phyloP scores from a whole-genome alignment of 2,888 invertebrate genomes.

The Drosophila eohydei region DNA sequence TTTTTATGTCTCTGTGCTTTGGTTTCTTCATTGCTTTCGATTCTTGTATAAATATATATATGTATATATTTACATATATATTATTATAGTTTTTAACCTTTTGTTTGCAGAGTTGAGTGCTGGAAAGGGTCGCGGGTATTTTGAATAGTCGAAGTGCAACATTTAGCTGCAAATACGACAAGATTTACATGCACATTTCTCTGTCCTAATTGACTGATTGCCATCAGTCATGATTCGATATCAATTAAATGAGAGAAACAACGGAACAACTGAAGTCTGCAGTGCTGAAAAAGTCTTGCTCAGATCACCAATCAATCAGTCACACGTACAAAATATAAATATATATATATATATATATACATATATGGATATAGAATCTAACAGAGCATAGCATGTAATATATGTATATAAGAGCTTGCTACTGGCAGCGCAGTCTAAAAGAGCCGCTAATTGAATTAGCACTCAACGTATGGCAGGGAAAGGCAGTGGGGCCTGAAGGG shows the following conservation, averaged over 20 bases:
- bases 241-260: background rate
- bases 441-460: conserved; percentile 69
- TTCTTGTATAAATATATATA: background rate
- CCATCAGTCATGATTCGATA: background rate
- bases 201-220: background rate
- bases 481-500: conserved; percentile 13
- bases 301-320: conserved; percentile 3
- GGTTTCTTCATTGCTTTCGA: conserved; percentile 9
- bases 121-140: background rate
- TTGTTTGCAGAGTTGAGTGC: background rate
- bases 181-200: background rate
- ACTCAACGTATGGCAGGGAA: conserved; percentile 14
- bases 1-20: conserved; percentile 3
- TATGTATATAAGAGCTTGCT: conserved; percentile 18
- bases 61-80: too few species aligned
- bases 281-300: background rate
- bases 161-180: background rate
- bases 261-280: background rate
- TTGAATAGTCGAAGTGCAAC: conserved; percentile 10
- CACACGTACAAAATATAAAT: background rate
- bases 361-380: background rate
- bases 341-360: background rate
- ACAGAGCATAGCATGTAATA: background rate
- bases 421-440: conserved; percentile 18
- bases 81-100: background rate